Evolutionary conservation across 2,888 invertebrate genomes (phyloP).

Genomic region (Plebejus anna): DNA sequence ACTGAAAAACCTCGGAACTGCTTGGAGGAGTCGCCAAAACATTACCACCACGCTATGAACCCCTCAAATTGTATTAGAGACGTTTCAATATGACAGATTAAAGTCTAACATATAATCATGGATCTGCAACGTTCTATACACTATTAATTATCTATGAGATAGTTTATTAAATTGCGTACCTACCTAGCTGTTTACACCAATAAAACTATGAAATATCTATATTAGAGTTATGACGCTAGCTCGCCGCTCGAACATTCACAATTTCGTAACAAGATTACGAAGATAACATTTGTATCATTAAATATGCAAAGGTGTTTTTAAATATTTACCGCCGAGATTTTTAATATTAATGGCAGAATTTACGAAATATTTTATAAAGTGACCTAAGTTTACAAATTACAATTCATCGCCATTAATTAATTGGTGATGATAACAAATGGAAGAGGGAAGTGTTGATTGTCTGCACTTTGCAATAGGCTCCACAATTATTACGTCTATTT

Average conservation of each 20-base stretch:
- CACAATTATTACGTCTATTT: no score
- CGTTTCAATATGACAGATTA: not conserved
- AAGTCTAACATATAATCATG: not conserved
- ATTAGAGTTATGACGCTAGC: not conserved
- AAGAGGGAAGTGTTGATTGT: not conserved
- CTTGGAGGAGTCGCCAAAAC: no score
- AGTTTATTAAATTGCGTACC: not conserved
- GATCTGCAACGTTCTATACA: no score
- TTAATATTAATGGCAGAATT: not conserved
- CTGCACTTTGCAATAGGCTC: not conserved
- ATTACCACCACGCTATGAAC: no score
- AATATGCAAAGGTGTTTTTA: constrained; percentile 15
- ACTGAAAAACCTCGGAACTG: no score
- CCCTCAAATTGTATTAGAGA: no score
- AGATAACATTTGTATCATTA: not conserved
- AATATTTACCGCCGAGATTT: not conserved
- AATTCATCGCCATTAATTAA: not conserved
- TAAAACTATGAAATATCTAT: not conserved
- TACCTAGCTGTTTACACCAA: not conserved
- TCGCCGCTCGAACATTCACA: not conserved
- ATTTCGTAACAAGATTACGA: constrained; percentile 24
- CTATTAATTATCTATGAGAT: not conserved
- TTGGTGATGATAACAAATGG: not conserved
- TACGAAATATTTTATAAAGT: not conserved
- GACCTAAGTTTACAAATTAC: not conserved